Percentiles rank a stretch among this genome's conserved stretches.
Conservation (phyloP, 2,797 vertebrate species). For the Crocidura indochinensis region DNA sequence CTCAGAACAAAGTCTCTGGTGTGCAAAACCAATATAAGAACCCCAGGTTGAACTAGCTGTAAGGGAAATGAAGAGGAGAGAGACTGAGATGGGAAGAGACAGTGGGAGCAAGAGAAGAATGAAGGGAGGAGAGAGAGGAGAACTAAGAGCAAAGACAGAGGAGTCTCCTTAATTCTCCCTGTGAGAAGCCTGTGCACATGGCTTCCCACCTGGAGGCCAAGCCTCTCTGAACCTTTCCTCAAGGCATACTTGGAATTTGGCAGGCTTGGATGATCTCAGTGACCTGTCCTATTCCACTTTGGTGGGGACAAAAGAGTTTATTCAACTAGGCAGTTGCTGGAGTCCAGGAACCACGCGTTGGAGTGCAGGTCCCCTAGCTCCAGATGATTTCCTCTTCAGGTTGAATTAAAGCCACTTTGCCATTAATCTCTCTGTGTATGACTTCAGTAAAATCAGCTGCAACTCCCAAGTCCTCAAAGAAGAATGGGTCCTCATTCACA, state of each 20-base stretch:
- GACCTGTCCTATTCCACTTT: constrained; percentile 15
- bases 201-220: not conserved
- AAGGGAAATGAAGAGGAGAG: not conserved
- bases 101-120: not conserved
- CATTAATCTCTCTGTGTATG: not conserved
- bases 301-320: constrained; percentile 26
- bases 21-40: not conserved
- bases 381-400: not conserved
- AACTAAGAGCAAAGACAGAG: not conserved
- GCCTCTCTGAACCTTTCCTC: not conserved
- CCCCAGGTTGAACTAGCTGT: not conserved
- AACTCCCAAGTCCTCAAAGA: not conserved
- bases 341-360: no score
- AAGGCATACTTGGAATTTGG: constrained; percentile 8
- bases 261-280: not conserved
- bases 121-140: constrained; percentile 10
- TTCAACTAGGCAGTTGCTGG: not conserved
- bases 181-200: no score
- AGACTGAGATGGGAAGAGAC: not conserved
- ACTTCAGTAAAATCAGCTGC: not conserved
- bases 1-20: constrained; percentile 40
- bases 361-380: not conserved
- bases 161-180: not conserved
- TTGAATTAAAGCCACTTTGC: constrained; percentile 33
- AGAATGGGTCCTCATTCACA: not conserved